Percentiles rank a stretch among this genome's conserved stretches.
Evolutionary conservation across 2,113 vertebrate genomes (phyloP).

Genomic region (Prochilodus magdalenae): DNA sequence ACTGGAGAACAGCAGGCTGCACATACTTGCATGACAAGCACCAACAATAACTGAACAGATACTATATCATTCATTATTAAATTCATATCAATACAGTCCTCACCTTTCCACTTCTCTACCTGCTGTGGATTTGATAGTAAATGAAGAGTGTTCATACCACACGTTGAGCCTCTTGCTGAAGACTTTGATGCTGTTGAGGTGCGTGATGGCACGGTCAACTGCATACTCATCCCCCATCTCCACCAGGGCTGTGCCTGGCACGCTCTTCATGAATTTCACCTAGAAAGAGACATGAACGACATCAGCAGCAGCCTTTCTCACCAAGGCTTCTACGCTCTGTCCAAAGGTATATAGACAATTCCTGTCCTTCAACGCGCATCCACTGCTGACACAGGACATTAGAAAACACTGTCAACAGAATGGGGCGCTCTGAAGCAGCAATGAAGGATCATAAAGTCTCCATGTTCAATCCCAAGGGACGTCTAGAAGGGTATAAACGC

Average conservation of each 20-base stretch:
- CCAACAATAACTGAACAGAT: no score
- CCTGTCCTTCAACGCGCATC: no score
- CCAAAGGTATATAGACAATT: not conserved
- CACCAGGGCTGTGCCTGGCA: constrained; percentile 93
- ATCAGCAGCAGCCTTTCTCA: not conserved
- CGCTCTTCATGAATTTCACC: constrained; percentile 99
- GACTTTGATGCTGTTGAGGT: constrained; percentile 95
- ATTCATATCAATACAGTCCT: no score
- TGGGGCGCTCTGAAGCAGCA: not conserved
- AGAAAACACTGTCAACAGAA: no score
- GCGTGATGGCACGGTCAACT: constrained; percentile 95
- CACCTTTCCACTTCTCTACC: no score
- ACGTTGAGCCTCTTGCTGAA: constrained; percentile 97
- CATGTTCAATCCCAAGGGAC: no score
- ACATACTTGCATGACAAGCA: no score
- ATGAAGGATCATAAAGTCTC: not conserved
- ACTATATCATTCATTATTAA: no score
- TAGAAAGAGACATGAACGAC: constrained; percentile 57
- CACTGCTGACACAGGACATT: no score
- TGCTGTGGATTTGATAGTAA: no score
- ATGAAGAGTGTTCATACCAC: constrained; percentile 79
- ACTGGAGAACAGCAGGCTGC: no score
- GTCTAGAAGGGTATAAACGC: no score
- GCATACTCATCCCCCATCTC: constrained; percentile 99
- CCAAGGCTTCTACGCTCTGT: not conserved